Percentiles rank a stretch among this genome's conserved stretches.
These are phyloP conservation scores for Poecilia wingei DNA, from an alignment of 2,797 vertebrate species.

Conservation along the genomic window DNA sequence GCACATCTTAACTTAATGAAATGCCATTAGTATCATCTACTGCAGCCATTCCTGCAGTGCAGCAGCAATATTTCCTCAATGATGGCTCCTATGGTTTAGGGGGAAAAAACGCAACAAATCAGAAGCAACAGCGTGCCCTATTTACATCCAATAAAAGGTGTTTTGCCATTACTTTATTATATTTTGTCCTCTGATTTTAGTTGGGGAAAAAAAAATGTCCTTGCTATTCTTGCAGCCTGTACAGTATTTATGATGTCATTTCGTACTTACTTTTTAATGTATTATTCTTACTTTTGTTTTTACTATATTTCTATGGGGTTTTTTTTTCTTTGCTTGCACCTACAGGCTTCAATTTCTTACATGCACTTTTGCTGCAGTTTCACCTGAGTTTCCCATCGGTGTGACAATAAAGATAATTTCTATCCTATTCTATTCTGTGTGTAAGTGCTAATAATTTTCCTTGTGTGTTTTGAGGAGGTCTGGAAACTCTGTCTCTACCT, in stretches of 20 bases:
- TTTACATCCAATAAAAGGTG: background rate
- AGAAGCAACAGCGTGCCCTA: background rate
- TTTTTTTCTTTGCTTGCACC: background rate
- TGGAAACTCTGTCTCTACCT: background rate
- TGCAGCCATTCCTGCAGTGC: background rate
- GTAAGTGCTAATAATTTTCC: background rate
- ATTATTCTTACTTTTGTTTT: no score
- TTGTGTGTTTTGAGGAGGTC: background rate
- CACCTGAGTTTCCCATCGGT: no score
- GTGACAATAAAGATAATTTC: background rate
- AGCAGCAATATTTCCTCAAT: background rate
- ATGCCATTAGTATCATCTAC: background rate
- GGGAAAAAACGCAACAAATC: background rate
- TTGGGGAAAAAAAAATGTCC: background rate
- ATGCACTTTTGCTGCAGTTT: no score
- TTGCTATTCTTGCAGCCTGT: no score
- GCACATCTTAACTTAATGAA: background rate
- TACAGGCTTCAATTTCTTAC: no score
- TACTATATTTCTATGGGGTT: no score
- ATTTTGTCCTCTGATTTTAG: background rate
- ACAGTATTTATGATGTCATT: background rate
- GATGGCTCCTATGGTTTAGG: background rate
- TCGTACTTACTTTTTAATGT: no score
- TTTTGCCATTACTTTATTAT: background rate
- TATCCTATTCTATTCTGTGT: background rate